These are phyloP conservation scores for Jaculus jaculus DNA, from an alignment of 2,113 vertebrate genomes.

Conservation along the genomic window DNA sequence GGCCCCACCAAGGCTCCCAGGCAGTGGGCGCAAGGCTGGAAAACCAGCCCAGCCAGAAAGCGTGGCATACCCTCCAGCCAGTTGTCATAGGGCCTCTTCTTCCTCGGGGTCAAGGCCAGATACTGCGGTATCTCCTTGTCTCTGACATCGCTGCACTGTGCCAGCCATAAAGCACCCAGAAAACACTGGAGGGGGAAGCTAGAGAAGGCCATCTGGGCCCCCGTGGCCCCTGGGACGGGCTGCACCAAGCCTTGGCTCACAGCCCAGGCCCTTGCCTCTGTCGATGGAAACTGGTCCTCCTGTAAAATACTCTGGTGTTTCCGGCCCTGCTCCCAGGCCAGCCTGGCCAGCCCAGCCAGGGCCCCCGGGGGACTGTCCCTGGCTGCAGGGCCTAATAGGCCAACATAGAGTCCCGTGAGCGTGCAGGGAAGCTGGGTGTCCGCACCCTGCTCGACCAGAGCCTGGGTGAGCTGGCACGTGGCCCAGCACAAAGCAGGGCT, in stretches of 20 bases:
- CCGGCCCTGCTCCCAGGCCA: slow-evolving; percentile 90
- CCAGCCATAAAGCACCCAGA: slow-evolving; percentile 88
- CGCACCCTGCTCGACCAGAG: slow-evolving; percentile 61
- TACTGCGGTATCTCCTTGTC: slow-evolving; percentile 87
- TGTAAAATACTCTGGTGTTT: slow-evolving; percentile 79
- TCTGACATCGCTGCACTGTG: slow-evolving; percentile 85
- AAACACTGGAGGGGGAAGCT: slow-evolving; percentile 91
- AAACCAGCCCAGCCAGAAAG: slow-evolving; percentile 89
- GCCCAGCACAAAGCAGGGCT: slow-evolving; percentile 89
- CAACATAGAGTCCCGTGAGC: slow-evolving; percentile 88
- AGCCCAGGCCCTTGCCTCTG: slow-evolving; percentile 83
- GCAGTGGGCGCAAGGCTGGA: slow-evolving; percentile 78
- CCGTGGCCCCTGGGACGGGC: background rate
- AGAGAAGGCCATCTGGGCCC: slow-evolving; percentile 81
- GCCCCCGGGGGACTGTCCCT: background rate
- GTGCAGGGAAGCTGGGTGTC: slow-evolving; percentile 85
- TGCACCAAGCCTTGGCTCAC: slow-evolving; percentile 82
- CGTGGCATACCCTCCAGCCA: slow-evolving; percentile 89
- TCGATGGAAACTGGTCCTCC: slow-evolving; percentile 61
- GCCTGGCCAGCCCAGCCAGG: slow-evolving; percentile 82
- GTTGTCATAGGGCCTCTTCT: slow-evolving; percentile 87
- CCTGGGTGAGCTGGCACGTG: slow-evolving; percentile 87
- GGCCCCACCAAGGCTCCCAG: slow-evolving; percentile 72
- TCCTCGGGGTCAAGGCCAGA: slow-evolving; percentile 84
- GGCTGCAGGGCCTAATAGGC: slow-evolving; percentile 81